Percentiles rank a stretch among this genome's conserved stretches.
Conservation (phyloP, 2,113 vertebrate genomes). For the Ia io region DNA sequence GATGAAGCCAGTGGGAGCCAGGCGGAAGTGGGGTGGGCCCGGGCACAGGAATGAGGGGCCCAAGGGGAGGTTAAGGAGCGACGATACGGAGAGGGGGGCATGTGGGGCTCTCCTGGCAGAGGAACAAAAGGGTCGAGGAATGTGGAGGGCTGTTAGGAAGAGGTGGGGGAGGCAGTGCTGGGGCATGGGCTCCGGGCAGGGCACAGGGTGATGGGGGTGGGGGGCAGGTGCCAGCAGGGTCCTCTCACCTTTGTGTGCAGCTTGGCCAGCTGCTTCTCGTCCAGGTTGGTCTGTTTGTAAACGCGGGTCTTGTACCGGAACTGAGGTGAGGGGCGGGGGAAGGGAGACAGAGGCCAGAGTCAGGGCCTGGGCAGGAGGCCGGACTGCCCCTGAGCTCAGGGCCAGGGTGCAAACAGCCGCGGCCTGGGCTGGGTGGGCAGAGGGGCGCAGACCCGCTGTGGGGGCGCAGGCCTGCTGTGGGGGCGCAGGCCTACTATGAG, state of each 20-base stretch:
- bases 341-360: not conserved
- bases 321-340: slow-evolving; percentile 71
- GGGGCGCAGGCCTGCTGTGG: not conserved
- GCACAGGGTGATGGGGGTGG: fast-evolving
- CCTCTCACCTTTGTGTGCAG: slow-evolving; percentile 93
- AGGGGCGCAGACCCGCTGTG: too few relatives aligned
- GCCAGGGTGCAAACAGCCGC: not conserved
- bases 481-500: not conserved
- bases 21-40: not conserved
- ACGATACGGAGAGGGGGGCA: not conserved
- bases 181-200: not conserved
- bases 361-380: not conserved
- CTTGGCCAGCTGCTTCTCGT: slow-evolving; percentile 98
- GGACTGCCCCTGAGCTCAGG: not conserved
- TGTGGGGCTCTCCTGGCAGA: not conserved
- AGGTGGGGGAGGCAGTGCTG: not conserved
- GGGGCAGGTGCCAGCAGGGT: fast-evolving
- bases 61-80: not conserved
- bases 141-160: not conserved
- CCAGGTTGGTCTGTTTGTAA: slow-evolving; percentile 95
- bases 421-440: not conserved
- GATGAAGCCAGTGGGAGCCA: not conserved
- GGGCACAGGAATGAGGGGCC: not conserved
- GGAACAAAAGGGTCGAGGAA: not conserved
- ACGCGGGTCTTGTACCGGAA: slow-evolving; percentile 98